Evolutionary conservation across 2,113 vertebrate genomes (phyloP).

Genomic region (Otis tarda): DNA sequence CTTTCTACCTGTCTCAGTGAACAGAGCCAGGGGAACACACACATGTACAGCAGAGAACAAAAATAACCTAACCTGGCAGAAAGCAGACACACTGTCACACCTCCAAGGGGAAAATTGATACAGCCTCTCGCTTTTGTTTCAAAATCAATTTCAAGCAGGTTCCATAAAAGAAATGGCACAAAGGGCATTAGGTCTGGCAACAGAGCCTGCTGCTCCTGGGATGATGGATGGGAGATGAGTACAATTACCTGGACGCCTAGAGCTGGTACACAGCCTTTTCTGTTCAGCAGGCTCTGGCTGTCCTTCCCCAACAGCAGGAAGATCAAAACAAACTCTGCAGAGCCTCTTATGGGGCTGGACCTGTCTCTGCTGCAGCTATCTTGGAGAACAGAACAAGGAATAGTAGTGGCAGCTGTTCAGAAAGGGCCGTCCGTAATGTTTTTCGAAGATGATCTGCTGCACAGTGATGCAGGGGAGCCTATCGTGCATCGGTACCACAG

Average conservation of each 20-base stretch:
- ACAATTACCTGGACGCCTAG: constrained; percentile 7
- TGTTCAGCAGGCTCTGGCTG: constrained; percentile 14
- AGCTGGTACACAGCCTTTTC: constrained; percentile 9
- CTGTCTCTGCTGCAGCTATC: background rate
- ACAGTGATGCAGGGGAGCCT: background rate
- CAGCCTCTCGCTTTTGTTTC: constrained; percentile 32
- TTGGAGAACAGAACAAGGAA: background rate
- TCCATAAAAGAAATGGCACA: constrained; percentile 21
- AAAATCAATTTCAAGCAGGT: constrained; percentile 43
- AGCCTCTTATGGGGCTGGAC: background rate
- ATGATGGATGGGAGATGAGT: constrained; percentile 39
- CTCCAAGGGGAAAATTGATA: constrained; percentile 27
- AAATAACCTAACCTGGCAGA: constrained; percentile 27
- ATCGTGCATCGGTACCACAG: background rate
- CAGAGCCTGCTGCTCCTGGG: background rate
- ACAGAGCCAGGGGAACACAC: background rate
- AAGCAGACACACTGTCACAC: constrained; percentile 29
- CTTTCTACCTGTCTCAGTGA: background rate
- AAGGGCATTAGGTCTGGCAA: constrained; percentile 17
- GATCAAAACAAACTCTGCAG: constrained; percentile 18
- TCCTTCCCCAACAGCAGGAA: constrained; percentile 5
- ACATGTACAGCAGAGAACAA: background rate
- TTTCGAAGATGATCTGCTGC: background rate
- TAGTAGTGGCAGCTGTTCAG: background rate
- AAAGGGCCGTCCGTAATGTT: background rate